These are phyloP conservation scores for Chauna torquata DNA, from an alignment of 2,113 vertebrate species.

Conservation along the genomic window DNA sequence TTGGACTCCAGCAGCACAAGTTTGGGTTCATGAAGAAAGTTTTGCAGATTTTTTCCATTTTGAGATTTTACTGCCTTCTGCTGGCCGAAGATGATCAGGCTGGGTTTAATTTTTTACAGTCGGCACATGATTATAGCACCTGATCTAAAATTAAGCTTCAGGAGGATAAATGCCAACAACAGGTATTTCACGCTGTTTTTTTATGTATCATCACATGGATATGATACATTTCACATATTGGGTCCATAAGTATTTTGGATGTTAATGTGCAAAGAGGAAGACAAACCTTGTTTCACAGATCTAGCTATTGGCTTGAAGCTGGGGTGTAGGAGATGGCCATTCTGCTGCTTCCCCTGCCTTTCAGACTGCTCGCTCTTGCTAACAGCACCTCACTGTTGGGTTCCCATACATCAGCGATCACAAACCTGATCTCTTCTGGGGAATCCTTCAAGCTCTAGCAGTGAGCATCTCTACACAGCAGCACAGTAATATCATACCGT, in stretches of 20 bases:
- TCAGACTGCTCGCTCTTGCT: background rate
- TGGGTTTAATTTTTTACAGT: background rate
- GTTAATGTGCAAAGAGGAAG: background rate
- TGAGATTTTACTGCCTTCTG: slow-evolving; percentile 65
- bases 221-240: background rate
- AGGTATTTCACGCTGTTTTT: background rate
- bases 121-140: background rate
- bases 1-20: background rate
- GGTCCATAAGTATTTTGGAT: background rate
- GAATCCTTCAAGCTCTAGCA: background rate
- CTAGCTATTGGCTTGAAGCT: background rate
- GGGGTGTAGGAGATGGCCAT: background rate
- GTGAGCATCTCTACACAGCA: background rate
- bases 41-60: background rate
- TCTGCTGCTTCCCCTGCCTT: background rate
- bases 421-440: background rate
- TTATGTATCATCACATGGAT: background rate
- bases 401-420: background rate
- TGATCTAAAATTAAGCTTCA: background rate
- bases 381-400: background rate
- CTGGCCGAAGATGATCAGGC: slow-evolving; percentile 5
- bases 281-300: background rate
- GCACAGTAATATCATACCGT: background rate
- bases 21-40: background rate
- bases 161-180: background rate